Evolutionary conservation across 2,888 invertebrate genomes (phyloP).

Genomic region (Lasioglossum oenotherae): DNA sequence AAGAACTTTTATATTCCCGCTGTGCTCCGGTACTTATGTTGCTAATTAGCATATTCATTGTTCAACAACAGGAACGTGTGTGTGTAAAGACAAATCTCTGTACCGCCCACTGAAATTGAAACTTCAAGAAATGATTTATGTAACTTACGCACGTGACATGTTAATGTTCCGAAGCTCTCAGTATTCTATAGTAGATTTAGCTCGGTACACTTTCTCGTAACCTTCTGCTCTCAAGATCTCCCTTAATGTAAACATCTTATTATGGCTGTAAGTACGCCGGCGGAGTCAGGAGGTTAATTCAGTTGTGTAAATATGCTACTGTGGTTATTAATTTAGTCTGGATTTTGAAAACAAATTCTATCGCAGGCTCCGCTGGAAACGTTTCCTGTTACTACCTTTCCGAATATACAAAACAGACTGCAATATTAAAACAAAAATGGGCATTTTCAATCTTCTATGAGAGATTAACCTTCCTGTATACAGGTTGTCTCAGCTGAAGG

Average conservation of each 20-base stretch:
- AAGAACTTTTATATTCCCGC: neutral
- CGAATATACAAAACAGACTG: neutral
- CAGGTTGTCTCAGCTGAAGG: too few relatives aligned
- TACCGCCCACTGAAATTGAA: neutral
- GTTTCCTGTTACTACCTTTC: neutral
- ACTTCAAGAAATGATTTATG: constrained; percentile 1
- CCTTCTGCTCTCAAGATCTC: neutral
- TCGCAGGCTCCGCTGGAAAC: neutral
- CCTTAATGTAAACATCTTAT: neutral
- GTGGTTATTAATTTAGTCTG: neutral
- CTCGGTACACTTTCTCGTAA: constrained; percentile 1
- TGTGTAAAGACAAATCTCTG: neutral
- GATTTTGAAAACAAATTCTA: neutral
- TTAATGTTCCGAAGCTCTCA: constrained; percentile 5
- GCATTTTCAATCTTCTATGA: neutral
- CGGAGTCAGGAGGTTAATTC: neutral
- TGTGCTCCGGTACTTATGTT: neutral
- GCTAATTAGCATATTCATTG: neutral
- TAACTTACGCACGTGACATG: constrained; percentile 5
- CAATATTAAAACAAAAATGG: too few relatives aligned
- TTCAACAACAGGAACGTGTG: neutral
- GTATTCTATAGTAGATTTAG: neutral
- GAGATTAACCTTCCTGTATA: neutral
- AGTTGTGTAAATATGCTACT: neutral
- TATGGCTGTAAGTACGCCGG: neutral